Conservation (phyloP, 2,888 invertebrate species). For the Acrobasis suavella region DNA sequence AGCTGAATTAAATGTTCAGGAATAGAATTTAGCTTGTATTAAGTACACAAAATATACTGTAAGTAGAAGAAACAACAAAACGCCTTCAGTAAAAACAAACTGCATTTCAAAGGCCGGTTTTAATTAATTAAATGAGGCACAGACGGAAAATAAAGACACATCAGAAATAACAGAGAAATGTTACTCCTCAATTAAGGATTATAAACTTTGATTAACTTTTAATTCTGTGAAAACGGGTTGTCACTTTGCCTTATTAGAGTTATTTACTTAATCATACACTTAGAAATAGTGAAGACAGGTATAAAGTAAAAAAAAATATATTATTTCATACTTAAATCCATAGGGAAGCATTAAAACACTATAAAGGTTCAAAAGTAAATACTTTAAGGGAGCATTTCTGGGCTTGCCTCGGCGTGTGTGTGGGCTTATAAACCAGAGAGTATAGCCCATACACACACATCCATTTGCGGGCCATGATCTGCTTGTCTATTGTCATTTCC, state of each 20-base stretch:
- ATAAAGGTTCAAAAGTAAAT: no score
- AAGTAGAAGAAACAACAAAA: not conserved
- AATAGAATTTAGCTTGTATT: no score
- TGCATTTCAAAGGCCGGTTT: not conserved
- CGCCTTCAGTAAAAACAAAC: not conserved
- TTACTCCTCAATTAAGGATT: not conserved
- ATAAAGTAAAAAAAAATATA: not conserved
- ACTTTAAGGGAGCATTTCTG: no score
- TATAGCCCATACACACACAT: no score
- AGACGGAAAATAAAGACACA: not conserved
- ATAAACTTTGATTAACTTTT: not conserved
- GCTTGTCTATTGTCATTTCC: no score
- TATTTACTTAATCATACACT: not conserved
- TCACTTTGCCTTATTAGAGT: not conserved
- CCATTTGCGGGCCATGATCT: no score
- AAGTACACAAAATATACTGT: not conserved
- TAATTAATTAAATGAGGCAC: not conserved
- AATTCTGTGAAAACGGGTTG: slow-evolving; percentile 1
- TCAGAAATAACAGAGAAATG: no score
- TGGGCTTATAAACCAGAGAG: no score
- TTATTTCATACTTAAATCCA: no score
- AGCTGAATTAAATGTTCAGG: no score
- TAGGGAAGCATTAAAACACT: no score
- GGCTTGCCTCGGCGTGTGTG: no score
- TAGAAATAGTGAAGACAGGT: not conserved